A percentile compares a stretch with the other conserved stretches of the same genome.
These are phyloP conservation scores for Eupithecia dodoneata DNA, from an alignment of 2,888 invertebrate genomes.

Conservation along the genomic window DNA sequence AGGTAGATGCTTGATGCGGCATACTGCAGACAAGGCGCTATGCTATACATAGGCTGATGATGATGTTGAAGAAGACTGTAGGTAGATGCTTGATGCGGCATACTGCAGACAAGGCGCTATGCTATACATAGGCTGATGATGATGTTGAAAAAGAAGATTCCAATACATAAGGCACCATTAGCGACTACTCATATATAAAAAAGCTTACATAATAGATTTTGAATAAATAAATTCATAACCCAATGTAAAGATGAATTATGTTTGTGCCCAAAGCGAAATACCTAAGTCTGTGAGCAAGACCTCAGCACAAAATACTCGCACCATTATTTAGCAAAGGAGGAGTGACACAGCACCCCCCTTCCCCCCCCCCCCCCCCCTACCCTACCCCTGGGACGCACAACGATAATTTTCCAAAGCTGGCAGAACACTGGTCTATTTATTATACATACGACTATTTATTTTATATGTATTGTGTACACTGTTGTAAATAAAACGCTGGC, in stretches of 20 bases:
- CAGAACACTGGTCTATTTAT: conserved; percentile 29
- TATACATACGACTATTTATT: conserved; percentile 12
- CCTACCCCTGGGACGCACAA: conserved; percentile 15
- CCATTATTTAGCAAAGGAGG: conserved; percentile 26
- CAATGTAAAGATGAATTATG: background rate
- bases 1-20: no score
- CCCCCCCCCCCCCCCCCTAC: background rate
- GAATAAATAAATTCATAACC: background rate
- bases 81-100: no score
- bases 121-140: background rate
- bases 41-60: no score
- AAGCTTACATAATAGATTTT: background rate
- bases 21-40: no score
- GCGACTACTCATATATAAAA: background rate
- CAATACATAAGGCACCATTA: background rate
- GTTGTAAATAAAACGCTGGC: conserved; percentile 2
- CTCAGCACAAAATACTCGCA: conserved; percentile 16
- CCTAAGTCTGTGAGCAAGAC: conserved; percentile 1
- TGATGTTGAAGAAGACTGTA: background rate
- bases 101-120: no score
- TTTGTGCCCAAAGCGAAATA: background rate
- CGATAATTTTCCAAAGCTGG: conserved; percentile 34
- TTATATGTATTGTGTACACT: background rate
- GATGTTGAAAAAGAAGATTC: background rate
- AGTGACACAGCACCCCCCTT: conserved; percentile 15